Base-by-base conservation (phyloP, 2,113 vertebrate species). In the Toxotes chatareus region DNA sequence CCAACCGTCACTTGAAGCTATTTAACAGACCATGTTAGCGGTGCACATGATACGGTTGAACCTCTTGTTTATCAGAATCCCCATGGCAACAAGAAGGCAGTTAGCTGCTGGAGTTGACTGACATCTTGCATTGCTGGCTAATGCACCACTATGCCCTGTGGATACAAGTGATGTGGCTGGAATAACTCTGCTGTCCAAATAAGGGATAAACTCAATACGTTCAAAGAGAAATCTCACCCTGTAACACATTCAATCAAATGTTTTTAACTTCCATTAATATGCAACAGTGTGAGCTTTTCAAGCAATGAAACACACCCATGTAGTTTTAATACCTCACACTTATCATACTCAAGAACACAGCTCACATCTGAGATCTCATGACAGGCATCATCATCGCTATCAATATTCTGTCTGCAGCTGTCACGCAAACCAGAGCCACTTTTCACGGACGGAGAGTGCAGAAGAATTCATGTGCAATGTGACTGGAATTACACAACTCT, bases 351-450 rank as follows among this genome's bases (percentile, higher is more conserved):
- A 23, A 13, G 40, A 32, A 72, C 73, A 70, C 78, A 60, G 6
- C 59, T 81, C 53, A 23, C 44, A 76, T 40, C 61, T 21, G 38
- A 65, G 7, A 76, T 61, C 56, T 42, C 56, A 3, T 62, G 69
- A 79, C 73, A 85, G 63, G 60, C 40, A 62, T 32, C 67, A 27
- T 68, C 62, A 10, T 55, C 3, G 7, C 63, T n/a, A 32, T 53
- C 68, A 21, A 66, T 55, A 55, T 44, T 61, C 38, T 55, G 38
- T 78, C 56, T 67, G 81, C 81, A 13, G 73, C 76, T 73, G 84
- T 74, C 65, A 44, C 0, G n/a, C 49, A 76, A 73, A 66, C 12
- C 38, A 44, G 34, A 79, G 60, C 21, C 32, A 19, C 59, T 79
- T 60, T 17, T 57, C 65, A 27, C 46, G 64, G 27, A 60, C 10